Conservation (phyloP, 2,113 vertebrate genomes). For the rabbit (Oryctolagus cuniculus) region mOryCun1.1 NC_091440.1:67232501-67233000, state of each 20-base stretch:
- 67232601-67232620: background rate
- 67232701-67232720: background rate
- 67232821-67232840: background rate
- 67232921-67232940: background rate
- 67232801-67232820: background rate
- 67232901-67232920: background rate
- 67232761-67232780: conserved; percentile 59
- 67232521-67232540: background rate
- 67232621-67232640: background rate
- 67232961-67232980: background rate
- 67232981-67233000: conserved; percentile 16
- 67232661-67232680: background rate
- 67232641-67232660: background rate
- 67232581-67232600: background rate
- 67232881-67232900: background rate
- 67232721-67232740: background rate
- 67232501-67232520: background rate
- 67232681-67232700: background rate
- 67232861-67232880: too few relatives aligned
- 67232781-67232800: background rate
- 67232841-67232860: conserved; percentile 26
- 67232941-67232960: background rate
- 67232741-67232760: background rate
- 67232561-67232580: background rate
- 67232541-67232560: background rate